Conservation (phyloP, 2,888 invertebrate species). For the Lasioglossum malachurum region DNA sequence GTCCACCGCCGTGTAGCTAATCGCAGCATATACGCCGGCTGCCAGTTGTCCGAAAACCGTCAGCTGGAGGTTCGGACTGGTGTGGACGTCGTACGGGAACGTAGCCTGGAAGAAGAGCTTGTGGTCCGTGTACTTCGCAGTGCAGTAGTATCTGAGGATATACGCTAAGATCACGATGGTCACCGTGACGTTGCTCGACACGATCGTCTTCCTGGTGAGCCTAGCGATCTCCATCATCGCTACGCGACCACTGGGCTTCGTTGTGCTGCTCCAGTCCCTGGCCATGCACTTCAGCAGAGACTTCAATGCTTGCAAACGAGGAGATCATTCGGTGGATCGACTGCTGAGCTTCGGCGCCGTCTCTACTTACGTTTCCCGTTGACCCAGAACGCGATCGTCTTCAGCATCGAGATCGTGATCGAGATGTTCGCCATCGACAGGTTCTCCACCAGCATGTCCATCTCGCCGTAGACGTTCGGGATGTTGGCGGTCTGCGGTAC, state of each 20-base stretch:
- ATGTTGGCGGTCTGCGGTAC: constrained; percentile 57
- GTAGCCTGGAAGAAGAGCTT: constrained; percentile 36
- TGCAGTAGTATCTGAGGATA: not conserved
- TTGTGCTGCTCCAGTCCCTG: constrained; percentile 41
- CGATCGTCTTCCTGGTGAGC: constrained; percentile 23
- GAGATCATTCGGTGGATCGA: not conserved
- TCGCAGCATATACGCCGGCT: constrained; percentile 3
- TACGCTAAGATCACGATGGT: not conserved
- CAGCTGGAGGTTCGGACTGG: constrained; percentile 47
- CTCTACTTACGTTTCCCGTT: constrained; percentile 59
- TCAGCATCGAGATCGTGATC: constrained; percentile 50
- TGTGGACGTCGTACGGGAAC: constrained; percentile 50
- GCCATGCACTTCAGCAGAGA: constrained; percentile 47
- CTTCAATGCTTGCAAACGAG: constrained; percentile 38
- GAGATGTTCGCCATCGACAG: constrained; percentile 67
- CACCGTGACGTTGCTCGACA: constrained; percentile 33
- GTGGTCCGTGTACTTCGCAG: not conserved
- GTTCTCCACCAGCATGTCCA: constrained; percentile 70
- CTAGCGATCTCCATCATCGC: constrained; percentile 33
- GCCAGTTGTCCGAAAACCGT: constrained; percentile 36
- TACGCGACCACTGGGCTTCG: not conserved
- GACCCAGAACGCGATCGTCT: constrained; percentile 54
- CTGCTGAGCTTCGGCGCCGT: not conserved
- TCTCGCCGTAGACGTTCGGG: constrained; percentile 57
- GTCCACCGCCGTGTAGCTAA: constrained; percentile 55